Conservation (phyloP, 2,888 invertebrate genomes). For the Agrochola litura region DNA sequence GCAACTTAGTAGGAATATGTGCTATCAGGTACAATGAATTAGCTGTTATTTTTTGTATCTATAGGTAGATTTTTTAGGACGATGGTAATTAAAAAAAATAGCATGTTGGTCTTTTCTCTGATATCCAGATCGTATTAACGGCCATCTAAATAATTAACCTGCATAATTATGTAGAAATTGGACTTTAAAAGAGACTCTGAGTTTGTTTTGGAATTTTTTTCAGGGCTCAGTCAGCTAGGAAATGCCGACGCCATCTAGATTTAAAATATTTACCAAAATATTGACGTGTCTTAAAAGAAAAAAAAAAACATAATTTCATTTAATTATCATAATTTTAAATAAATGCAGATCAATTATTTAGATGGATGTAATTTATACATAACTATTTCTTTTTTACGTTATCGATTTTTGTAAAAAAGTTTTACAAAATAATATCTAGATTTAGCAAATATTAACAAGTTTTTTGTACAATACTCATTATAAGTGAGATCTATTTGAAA, state of each 20-base stretch:
- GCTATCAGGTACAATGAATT: conserved; percentile 26
- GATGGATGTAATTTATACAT: not conserved
- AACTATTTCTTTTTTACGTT: too few relatives aligned
- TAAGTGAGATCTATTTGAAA: conserved; percentile 20
- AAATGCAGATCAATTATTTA: not conserved
- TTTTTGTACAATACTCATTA: not conserved
- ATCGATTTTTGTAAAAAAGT: not conserved
- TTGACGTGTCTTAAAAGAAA: too few relatives aligned
- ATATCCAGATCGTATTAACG: not conserved
- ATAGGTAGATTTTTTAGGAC: not conserved
- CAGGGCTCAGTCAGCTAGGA: too few relatives aligned
- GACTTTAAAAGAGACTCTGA: too few relatives aligned
- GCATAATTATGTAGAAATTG: too few relatives aligned
- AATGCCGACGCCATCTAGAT: too few relatives aligned
- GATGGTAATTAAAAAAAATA: not conserved
- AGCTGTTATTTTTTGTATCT: not conserved
- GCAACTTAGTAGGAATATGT: conserved; percentile 1
- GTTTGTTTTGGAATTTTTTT: too few relatives aligned
- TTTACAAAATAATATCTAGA: not conserved
- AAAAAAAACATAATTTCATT: too few relatives aligned
- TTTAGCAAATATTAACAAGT: not conserved
- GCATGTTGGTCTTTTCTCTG: not conserved
- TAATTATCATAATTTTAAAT: too few relatives aligned
- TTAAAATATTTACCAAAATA: too few relatives aligned
- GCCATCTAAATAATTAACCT: not conserved